A percentile compares a stretch with the other conserved stretches of the same genome.
Conservation (phyloP, 92 coral and sea anemone genomes). For the Ricordea florida region DNA sequence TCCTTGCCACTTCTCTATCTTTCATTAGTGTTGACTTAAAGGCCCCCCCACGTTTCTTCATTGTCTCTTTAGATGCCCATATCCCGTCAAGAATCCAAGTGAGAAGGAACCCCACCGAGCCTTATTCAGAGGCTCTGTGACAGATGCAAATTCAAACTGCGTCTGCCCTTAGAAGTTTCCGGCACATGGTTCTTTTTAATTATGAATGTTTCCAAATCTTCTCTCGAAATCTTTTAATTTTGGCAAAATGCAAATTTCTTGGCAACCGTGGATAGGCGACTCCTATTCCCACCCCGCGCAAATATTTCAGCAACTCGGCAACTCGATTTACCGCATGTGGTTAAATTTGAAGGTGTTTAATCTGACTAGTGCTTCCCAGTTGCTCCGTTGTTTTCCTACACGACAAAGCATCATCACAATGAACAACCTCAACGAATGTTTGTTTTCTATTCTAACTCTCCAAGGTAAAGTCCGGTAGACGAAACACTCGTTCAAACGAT, state of each 20-base stretch:
- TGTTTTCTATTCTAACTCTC: conserved; percentile 7
- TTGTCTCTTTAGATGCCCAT: not conserved
- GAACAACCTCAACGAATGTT: not conserved
- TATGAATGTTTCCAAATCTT: conserved; percentile 7
- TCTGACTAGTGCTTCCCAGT: not conserved
- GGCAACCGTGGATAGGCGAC: not conserved
- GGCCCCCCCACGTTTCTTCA: not conserved
- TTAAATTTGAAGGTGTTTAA: not conserved
- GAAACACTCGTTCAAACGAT: conserved; percentile 7
- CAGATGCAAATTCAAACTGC: conserved; percentile 26
- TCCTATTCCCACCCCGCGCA: not conserved
- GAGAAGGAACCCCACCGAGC: conserved; percentile 19
- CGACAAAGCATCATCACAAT: not conserved
- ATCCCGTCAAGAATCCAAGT: not conserved
- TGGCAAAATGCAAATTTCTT: not conserved
- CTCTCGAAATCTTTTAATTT: not conserved
- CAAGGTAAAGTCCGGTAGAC: conserved; percentile 25
- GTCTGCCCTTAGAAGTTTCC: conserved; percentile 43
- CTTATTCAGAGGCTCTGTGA: conserved; percentile 7
- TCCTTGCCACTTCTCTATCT: not conserved
- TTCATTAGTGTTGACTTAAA: not conserved
- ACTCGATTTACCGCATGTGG: not conserved
- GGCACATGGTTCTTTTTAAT: conserved; percentile 20
- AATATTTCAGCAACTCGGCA: not conserved
- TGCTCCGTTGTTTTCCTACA: not conserved